These are phyloP conservation scores for Unio delphinus DNA, from an alignment of 2,888 invertebrate genomes.

Conservation along the genomic window DNA sequence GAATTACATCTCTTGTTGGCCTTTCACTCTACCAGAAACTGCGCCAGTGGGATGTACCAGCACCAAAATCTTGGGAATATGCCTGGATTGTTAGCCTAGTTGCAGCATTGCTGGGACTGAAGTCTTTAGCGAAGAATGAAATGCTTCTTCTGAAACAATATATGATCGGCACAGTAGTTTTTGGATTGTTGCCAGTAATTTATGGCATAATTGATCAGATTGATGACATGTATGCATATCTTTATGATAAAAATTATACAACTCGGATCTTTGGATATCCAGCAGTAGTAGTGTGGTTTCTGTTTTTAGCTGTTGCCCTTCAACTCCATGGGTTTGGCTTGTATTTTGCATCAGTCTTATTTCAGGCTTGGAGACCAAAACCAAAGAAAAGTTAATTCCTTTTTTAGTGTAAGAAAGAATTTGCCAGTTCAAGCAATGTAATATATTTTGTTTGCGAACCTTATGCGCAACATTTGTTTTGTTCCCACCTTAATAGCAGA, in stretches of 20 bases:
- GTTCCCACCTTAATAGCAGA: too few relatives aligned
- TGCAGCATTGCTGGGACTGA: conserved; percentile 87
- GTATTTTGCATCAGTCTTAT: conserved; percentile 63
- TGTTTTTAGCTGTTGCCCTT: conserved; percentile 86
- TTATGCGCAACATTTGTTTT: too few relatives aligned
- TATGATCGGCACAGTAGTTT: conserved; percentile 81
- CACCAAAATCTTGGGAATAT: conserved; percentile 94
- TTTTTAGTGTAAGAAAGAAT: too few relatives aligned
- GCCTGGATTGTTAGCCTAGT: conserved; percentile 90
- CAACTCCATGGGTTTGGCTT: conserved; percentile 78
- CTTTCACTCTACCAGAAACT: conserved; percentile 91
- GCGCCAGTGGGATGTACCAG: conserved; percentile 87
- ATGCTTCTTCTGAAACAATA: conserved; percentile 72
- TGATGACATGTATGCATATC: conserved; percentile 86
- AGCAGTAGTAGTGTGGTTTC: conserved; percentile 93
- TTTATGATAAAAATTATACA: conserved; percentile 79
- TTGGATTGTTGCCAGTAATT: conserved; percentile 86
- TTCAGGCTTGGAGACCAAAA: conserved; percentile 65
- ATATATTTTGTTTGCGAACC: too few relatives aligned
- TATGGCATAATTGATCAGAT: conserved; percentile 88
- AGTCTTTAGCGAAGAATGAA: conserved; percentile 89
- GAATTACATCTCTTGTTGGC: conserved; percentile 92
- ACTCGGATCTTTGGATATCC: conserved; percentile 78
- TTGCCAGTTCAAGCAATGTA: too few relatives aligned
- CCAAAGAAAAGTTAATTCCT: conserved; percentile 28